phyloP scores from a whole-genome alignment of 2,797 vertebrate species.

The Xiphophorus birchmanni region DNA sequence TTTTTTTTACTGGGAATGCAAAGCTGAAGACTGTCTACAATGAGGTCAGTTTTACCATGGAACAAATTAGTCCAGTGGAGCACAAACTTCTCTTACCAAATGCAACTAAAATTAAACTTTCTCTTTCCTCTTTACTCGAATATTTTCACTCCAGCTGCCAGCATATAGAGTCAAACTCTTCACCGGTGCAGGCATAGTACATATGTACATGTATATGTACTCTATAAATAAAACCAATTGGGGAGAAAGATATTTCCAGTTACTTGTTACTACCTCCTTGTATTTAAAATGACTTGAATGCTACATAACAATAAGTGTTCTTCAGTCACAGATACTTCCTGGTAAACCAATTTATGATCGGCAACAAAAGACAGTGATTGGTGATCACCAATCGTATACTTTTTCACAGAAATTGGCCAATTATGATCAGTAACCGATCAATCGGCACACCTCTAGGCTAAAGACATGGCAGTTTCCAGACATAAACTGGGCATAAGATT shows the following conservation, averaged over 20 bases:
- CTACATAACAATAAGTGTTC: background rate
- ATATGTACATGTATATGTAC: background rate
- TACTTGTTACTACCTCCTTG: background rate
- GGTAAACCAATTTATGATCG: background rate
- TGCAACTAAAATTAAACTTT: slow-evolving; percentile 37
- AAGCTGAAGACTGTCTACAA: slow-evolving; percentile 28
- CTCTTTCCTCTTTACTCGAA: slow-evolving; percentile 26
- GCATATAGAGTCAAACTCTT: background rate
- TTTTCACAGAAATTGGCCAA: background rate
- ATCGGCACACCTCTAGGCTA: background rate
- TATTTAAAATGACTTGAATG: background rate
- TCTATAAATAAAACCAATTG: background rate
- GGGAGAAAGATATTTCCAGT: slow-evolving; percentile 2
- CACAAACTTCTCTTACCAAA: slow-evolving; percentile 21
- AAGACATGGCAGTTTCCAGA: no score
- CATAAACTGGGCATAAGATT: background rate
- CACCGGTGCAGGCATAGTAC: background rate
- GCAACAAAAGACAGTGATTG: background rate
- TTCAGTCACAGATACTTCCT: background rate
- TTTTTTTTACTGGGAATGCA: slow-evolving; percentile 45
- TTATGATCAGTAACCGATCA: background rate
- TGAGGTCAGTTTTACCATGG: slow-evolving; percentile 46
- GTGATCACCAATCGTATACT: background rate
- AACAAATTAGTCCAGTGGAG: slow-evolving; percentile 29
- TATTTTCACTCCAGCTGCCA: background rate